A percentile compares a stretch with the other conserved stretches of the same genome.
Evolutionary conservation across 2,888 invertebrate species (phyloP).

Genomic region (Lasioglossum vierecki): DNA sequence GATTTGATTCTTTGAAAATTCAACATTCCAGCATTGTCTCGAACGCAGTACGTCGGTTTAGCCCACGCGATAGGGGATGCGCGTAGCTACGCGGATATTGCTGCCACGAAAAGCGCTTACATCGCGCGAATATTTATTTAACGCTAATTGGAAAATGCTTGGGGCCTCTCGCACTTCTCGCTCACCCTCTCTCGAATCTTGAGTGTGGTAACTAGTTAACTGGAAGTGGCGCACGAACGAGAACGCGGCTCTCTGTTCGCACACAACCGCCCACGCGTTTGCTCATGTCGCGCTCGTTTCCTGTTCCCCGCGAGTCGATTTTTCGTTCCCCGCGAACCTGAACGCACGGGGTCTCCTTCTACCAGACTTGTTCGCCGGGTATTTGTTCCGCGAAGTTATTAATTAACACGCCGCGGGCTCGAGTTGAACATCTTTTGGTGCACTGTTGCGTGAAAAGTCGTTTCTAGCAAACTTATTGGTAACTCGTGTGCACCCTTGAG

Average conservation of each 20-base stretch:
- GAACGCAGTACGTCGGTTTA: conserved; percentile 14
- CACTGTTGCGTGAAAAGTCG: background rate
- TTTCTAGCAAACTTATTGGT: background rate
- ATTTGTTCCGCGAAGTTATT: background rate
- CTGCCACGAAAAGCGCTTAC: conserved; percentile 60
- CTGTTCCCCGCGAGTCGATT: conserved; percentile 36
- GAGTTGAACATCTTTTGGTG: background rate
- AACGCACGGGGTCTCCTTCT: background rate
- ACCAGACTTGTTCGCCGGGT: background rate
- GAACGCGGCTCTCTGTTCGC: conserved; percentile 17
- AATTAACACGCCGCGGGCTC: conserved; percentile 5
- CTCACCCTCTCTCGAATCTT: conserved; percentile 23
- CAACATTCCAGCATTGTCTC: background rate
- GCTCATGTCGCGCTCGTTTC: conserved; percentile 44
- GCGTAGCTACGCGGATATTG: conserved; percentile 70
- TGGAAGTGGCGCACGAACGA: conserved; percentile 47
- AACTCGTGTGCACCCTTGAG: background rate
- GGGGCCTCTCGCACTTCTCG: conserved; percentile 57
- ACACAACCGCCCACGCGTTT: conserved; percentile 21
- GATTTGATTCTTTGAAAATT: background rate
- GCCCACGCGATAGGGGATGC: conserved; percentile 23
- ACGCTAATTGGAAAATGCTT: conserved; percentile 81
- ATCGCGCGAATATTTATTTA: conserved; percentile 79
- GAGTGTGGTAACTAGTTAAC: conserved; percentile 51
- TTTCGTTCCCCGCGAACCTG: background rate